Evolutionary conservation across 2,888 invertebrate species (phyloP).

Genomic region (Myopa tessellatipennis): DNA sequence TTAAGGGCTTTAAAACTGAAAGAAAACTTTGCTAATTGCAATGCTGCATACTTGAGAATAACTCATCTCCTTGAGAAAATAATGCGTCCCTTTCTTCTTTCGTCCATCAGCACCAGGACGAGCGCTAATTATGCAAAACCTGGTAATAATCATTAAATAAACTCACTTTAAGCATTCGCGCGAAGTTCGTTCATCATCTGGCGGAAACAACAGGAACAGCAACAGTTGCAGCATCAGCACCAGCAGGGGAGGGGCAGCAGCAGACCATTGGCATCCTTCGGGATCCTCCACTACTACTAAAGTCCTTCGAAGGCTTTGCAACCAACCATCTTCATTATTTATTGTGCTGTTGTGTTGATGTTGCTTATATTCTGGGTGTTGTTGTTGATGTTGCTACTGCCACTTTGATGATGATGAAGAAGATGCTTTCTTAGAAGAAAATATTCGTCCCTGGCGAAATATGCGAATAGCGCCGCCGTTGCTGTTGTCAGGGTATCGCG

Average conservation of each 20-base stretch:
- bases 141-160: neutral
- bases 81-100: neutral
- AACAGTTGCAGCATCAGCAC: neutral
- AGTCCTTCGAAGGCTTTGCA: neutral
- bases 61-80: neutral
- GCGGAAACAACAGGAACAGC: neutral
- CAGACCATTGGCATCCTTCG: no score
- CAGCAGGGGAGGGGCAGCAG: no score
- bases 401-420: neutral
- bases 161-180: neutral
- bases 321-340: neutral
- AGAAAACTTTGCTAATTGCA: neutral
- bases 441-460: no score
- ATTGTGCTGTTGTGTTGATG: neutral
- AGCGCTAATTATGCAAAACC: neutral
- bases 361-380: neutral
- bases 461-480: no score
- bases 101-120: neutral
- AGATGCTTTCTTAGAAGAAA: no score
- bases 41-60: neutral
- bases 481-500: no score
- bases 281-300: no score
- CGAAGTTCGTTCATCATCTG: neutral
- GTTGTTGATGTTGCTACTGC: neutral
- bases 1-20: neutral